phyloP scores from a whole-genome alignment of 1,140 invertebrate genomes.

The Panagrolaimus sp. region DNA sequence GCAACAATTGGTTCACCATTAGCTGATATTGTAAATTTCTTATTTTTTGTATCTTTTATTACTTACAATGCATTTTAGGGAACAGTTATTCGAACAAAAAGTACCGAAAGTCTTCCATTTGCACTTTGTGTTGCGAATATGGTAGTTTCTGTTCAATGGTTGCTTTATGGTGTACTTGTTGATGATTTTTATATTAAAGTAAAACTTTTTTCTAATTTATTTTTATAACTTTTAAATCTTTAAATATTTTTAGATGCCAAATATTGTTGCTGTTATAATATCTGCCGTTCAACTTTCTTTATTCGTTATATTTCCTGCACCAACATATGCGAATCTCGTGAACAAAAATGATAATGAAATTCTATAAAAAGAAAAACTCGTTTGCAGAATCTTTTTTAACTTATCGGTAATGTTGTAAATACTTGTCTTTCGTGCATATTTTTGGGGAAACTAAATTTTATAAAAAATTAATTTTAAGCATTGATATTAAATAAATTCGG shows the following conservation, averaged over 20 bases:
- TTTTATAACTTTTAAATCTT: not conserved
- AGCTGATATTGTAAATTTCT: slow-evolving; percentile 37
- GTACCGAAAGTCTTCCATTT: slow-evolving; percentile 53
- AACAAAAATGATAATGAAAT: slow-evolving; percentile 13
- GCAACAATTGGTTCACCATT: slow-evolving; percentile 45
- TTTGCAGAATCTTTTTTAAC: not conserved
- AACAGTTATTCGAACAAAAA: slow-evolving; percentile 48
- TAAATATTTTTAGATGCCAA: slow-evolving; percentile 51
- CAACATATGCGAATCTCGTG: slow-evolving; percentile 3
- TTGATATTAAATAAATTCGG: no score
- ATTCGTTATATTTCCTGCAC: slow-evolving; percentile 52
- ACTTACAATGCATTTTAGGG: slow-evolving; percentile 36
- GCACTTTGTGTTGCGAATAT: slow-evolving; percentile 52
- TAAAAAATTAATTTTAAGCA: no score
- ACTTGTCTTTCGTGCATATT: no score
- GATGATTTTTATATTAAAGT: slow-evolving; percentile 59
- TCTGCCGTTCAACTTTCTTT: slow-evolving; percentile 52
- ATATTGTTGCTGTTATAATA: slow-evolving; percentile 47
- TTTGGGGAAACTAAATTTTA: no score
- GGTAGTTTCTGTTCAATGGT: slow-evolving; percentile 52
- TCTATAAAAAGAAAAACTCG: not conserved
- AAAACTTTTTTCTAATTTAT: slow-evolving; percentile 20
- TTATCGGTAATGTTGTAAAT: no score
- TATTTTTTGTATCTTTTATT: slow-evolving; percentile 13
- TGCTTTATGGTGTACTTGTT: slow-evolving; percentile 52